A percentile compares a stretch with the other conserved stretches of the same genome.
Conservation (phyloP, 2,888 invertebrate species). For the Ectemnius cavifrons region DNA sequence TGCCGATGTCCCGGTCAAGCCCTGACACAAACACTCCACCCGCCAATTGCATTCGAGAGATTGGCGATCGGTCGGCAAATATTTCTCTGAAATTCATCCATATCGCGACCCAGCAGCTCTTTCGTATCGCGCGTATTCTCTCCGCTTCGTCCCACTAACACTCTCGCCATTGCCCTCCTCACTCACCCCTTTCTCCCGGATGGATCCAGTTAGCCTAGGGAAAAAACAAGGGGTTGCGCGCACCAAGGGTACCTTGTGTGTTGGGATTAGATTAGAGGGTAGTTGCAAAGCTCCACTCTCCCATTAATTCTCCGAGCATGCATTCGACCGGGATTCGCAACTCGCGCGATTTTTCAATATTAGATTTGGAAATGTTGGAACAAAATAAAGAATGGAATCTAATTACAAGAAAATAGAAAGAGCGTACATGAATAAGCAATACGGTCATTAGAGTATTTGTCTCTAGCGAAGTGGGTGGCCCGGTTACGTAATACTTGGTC, state of each 20-base stretch:
- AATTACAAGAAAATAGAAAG: neutral
- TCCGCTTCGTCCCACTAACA: neutral
- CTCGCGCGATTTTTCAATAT: neutral
- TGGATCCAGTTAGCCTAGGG: no score
- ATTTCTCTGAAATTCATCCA: constrained; percentile 4
- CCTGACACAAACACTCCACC: no score
- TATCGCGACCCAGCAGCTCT: neutral
- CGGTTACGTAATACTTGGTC: constrained; percentile 56
- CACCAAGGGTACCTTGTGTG: no score
- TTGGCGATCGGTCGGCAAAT: constrained; percentile 1
- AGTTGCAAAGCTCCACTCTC: neutral
- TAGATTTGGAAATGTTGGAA: no score
- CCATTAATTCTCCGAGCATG: neutral
- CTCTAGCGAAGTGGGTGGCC: constrained; percentile 17
- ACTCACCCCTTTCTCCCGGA: no score
- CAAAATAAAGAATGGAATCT: no score
- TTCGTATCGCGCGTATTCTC: neutral
- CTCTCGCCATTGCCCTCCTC: neutral
- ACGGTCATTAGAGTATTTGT: constrained; percentile 47
- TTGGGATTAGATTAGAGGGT: neutral
- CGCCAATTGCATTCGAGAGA: neutral
- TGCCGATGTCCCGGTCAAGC: neutral
- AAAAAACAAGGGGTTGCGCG: no score
- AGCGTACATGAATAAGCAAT: neutral
- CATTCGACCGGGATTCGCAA: neutral